Evolutionary conservation across 2,797 vertebrate species (phyloP), one percentile per base, ranked within the genome.

Genomic region (Tamandua tetradactyla): DNA sequence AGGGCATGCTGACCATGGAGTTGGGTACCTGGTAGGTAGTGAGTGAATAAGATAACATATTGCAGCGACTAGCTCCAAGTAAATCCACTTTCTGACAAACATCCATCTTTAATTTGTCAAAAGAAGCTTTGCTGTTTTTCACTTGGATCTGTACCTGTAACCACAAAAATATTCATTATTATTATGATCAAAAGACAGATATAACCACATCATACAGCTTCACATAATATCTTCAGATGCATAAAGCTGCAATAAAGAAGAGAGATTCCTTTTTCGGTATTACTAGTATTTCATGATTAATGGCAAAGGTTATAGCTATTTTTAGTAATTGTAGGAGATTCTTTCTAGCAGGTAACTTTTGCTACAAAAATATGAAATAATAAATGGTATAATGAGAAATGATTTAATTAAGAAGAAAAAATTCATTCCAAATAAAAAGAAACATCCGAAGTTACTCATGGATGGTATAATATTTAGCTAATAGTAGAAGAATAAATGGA

Each of bases 71-170:
- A 6, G 98, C 98, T 95, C 99, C 98, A 87, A 99, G 98, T 97
- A 99, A 98, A 93, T 98, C 99, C 75, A 99, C 98, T 96, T 99
- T 99, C 98, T 99, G 98, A 98, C 98, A 99, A 82, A 98, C 94
- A 0, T 98, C 98, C 14, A 98, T 99, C 97, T 99, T 99, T 94
- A 98, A 98, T 95, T 99, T 99, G 97, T 99, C 98, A 93, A 98
- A 99, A 85, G 99, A 98, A 83, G 97, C n/a, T 98, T 99, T 99
- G 1, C 98, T 98, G 76, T 97, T 98, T 95, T 98, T 98, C 95
- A 99, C 98, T 98, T 99, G 98, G 17, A 96, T 97, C 95, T 99
- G 98, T 79, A 99, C 98, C 99, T 99, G 93, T 61, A 97, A 89
- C 71, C 44, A 57, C 55, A 89, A 91, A 94, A 95, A 47, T 0